Conservation (phyloP, 2,888 invertebrate species). For the Dyspetes luteomarginatus region DNA sequence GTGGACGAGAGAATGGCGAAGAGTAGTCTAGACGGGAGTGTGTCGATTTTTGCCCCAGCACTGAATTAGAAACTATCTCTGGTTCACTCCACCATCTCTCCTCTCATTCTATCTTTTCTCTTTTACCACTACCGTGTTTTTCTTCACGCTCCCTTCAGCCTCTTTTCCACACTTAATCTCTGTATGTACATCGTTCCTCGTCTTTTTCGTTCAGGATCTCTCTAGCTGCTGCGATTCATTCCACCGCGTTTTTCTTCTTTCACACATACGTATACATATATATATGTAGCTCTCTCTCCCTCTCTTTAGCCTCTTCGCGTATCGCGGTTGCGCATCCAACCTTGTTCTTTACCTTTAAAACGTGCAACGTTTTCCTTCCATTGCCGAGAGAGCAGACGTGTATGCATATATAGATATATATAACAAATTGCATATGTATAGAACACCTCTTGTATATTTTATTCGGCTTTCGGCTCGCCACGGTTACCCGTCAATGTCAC, state of each 20-base stretch:
- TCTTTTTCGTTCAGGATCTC: slow-evolving; percentile 67
- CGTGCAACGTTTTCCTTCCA: slow-evolving; percentile 24
- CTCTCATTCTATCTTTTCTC: slow-evolving; percentile 41
- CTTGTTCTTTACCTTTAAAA: slow-evolving; percentile 62
- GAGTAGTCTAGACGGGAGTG: slow-evolving; percentile 72
- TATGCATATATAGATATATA: not conserved
- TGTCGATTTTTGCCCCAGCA: slow-evolving; percentile 80
- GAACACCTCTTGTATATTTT: slow-evolving; percentile 24
- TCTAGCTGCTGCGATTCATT: slow-evolving; percentile 83
- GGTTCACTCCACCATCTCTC: slow-evolving; percentile 59
- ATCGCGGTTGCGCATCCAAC: slow-evolving; percentile 80
- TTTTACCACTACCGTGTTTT: slow-evolving; percentile 36
- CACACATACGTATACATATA: slow-evolving; percentile 80
- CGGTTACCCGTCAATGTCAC: slow-evolving; percentile 46
- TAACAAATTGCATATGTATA: not conserved
- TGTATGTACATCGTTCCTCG: slow-evolving; percentile 75
- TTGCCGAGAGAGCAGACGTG: slow-evolving; percentile 44
- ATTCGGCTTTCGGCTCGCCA: slow-evolving; percentile 47
- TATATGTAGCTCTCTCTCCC: slow-evolving; percentile 71
- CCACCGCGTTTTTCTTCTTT: slow-evolving; percentile 48
- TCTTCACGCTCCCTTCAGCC: slow-evolving; percentile 36
- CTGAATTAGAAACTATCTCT: slow-evolving; percentile 73
- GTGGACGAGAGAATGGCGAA: slow-evolving; percentile 57
- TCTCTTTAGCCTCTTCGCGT: slow-evolving; percentile 84
- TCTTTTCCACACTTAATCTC: slow-evolving; percentile 62